Evolutionary conservation across 1,140 invertebrate species (phyloP).

Genomic region (Ceratina japonica): DNA sequence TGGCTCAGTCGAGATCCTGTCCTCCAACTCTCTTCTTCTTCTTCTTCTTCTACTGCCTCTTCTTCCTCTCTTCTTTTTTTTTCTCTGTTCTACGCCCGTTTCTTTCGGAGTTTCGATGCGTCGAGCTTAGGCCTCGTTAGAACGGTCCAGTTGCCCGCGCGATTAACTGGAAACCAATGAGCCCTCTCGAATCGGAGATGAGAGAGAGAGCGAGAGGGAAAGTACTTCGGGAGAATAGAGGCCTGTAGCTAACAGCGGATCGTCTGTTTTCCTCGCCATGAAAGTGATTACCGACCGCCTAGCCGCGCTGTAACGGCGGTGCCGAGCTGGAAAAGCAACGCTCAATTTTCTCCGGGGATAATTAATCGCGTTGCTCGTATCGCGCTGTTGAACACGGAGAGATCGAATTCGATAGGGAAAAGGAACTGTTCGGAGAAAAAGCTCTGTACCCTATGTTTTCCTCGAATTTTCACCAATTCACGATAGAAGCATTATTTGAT

Average conservation of each 20-base stretch:
- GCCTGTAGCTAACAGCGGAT: slow-evolving; percentile 36
- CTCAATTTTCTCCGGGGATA: slow-evolving; percentile 18
- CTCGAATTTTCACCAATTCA: too few relatives aligned
- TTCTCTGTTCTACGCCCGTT: background rate
- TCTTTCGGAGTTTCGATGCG: slow-evolving; percentile 40
- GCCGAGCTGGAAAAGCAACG: slow-evolving; percentile 15
- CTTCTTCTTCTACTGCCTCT: too few relatives aligned
- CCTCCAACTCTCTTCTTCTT: background rate
- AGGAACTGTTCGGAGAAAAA: too few relatives aligned
- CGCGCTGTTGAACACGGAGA: too few relatives aligned
- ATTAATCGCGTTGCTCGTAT: slow-evolving; percentile 1
- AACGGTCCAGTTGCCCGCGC: slow-evolving; percentile 57
- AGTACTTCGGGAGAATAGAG: background rate
- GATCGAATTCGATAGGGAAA: too few relatives aligned
- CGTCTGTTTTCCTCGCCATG: slow-evolving; percentile 39
- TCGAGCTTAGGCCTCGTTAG: slow-evolving; percentile 47
- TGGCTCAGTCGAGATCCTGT: slow-evolving; percentile 26
- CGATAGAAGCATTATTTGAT: too few relatives aligned
- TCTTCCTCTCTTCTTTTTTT: background rate
- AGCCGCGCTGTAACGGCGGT: background rate
- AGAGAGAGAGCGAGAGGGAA: slow-evolving; percentile 2
- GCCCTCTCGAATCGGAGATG: slow-evolving; percentile 33
- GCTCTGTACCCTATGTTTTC: too few relatives aligned
- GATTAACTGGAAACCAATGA: slow-evolving; percentile 64
- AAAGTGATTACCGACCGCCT: slow-evolving; percentile 25